These are phyloP conservation scores for Cheumatopsyche charites DNA, from an alignment of 1,140 invertebrate species.

Conservation along the genomic window DNA sequence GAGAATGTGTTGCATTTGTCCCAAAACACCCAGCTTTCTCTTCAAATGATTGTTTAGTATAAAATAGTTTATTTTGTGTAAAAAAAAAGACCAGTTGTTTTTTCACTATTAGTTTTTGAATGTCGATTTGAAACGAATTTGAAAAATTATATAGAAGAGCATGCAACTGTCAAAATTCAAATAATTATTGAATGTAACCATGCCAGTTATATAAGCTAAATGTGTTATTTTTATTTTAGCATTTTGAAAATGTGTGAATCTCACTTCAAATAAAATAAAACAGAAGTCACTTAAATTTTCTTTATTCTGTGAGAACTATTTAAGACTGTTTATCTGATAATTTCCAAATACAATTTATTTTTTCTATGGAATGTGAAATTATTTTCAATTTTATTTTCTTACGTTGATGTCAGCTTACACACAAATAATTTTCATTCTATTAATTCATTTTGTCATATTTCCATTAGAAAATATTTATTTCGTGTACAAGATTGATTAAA, in stretches of 20 bases:
- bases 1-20: background rate
- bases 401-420: too few relatives aligned
- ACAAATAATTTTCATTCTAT: background rate
- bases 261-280: too few relatives aligned
- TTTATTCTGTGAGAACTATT: conserved; percentile 5
- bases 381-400: too few relatives aligned
- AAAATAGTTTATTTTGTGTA: too few relatives aligned
- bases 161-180: background rate
- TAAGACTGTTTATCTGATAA: conserved; percentile 30
- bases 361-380: too few relatives aligned
- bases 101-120: background rate
- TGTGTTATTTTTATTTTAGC: background rate
- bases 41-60: background rate
- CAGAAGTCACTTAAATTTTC: background rate
- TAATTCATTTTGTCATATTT: background rate
- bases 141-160: background rate
- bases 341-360: background rate
- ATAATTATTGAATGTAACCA: background rate
- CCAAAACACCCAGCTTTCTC: background rate
- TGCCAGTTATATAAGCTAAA: background rate
- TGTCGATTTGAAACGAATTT: background rate
- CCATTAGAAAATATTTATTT: too few relatives aligned
- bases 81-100: too few relatives aligned
- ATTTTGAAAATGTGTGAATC: background rate
- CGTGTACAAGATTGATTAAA: too few relatives aligned